A percentile compares a stretch with the other conserved stretches of the same genome.
Conservation (phyloP, 2,113 vertebrate species). For the Eclectus roratus region DNA sequence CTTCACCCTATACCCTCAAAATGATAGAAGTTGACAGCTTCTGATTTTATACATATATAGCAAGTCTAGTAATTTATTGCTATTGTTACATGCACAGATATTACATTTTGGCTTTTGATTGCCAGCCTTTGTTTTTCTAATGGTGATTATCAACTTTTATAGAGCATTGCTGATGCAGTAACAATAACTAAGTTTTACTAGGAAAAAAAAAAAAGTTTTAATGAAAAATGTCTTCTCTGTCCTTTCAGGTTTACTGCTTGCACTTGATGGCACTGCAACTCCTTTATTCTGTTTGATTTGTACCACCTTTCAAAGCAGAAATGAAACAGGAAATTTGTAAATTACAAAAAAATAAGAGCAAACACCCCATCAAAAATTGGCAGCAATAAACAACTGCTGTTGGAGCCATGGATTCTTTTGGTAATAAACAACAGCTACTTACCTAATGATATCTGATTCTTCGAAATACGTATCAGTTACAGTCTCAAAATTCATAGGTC, state of each 20-base stretch:
- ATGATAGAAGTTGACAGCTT: neutral
- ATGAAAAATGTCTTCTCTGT: neutral
- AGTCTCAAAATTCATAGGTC: constrained; percentile 36
- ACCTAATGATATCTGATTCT: neutral
- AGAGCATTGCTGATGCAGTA: neutral
- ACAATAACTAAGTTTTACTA: neutral
- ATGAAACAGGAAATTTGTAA: neutral
- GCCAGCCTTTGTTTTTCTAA: neutral
- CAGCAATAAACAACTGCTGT: neutral
- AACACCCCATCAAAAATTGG: neutral
- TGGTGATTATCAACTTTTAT: neutral
- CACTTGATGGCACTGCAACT: neutral
- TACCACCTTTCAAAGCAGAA: neutral
- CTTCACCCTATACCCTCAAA: neutral
- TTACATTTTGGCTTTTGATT: neutral
- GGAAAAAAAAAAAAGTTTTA: neutral
- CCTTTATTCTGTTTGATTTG: neutral
- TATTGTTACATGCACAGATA: neutral
- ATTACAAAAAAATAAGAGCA: neutral
- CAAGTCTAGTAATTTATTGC: neutral
- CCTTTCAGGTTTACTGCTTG: neutral
- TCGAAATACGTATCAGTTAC: constrained; percentile 1
- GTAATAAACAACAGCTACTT: constrained; percentile 35
- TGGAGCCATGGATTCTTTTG: neutral
- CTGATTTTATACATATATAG: neutral